Evolutionary conservation across 2,113 vertebrate species (phyloP).

Genomic region (human): GRCh38 chr9:25134501-25135000

Average conservation of each 20-base stretch:
- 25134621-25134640: constrained; percentile 72
- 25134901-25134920: background rate
- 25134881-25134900: background rate
- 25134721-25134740: constrained; percentile 54
- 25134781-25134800: constrained; percentile 13
- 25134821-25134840: background rate
- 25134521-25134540: constrained; percentile 65
- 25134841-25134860: background rate
- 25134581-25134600: constrained; percentile 69
- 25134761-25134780: background rate
- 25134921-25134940: background rate
- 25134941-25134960: background rate
- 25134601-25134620: constrained; percentile 76
- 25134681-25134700: constrained; percentile 46
- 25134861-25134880: background rate
- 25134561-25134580: constrained; percentile 56
- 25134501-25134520: constrained; percentile 54
- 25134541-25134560: constrained; percentile 24
- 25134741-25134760: constrained; percentile 1
- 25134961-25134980: constrained; percentile 2
- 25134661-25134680: constrained; percentile 66
- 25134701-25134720: constrained; percentile 30
- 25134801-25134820: background rate
- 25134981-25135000: background rate
- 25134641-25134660: constrained; percentile 67